A percentile compares a stretch with the other conserved stretches of the same genome.
These are phyloP conservation scores for Sinelater perroti DNA, from an alignment of 2,888 invertebrate species.

Conservation along the genomic window DNA sequence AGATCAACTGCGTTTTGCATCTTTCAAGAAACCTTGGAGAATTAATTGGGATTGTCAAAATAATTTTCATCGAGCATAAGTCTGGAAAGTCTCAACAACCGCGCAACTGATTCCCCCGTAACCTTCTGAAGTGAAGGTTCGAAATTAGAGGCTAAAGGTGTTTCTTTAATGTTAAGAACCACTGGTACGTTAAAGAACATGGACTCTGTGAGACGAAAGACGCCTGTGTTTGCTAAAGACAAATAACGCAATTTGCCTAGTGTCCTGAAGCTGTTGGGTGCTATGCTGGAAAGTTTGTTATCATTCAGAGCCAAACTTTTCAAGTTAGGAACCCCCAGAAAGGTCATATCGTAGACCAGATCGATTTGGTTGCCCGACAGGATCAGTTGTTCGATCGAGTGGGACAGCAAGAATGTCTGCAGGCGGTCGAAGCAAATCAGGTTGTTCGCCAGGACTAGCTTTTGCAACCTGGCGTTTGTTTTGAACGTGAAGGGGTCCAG, in stretches of 20 bases:
- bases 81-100: conserved; percentile 38
- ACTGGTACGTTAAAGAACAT: conserved; percentile 56
- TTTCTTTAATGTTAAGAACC: conserved; percentile 54
- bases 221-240: conserved; percentile 55
- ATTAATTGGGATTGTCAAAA: conserved; percentile 1
- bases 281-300: conserved; percentile 51
- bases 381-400: conserved; percentile 53
- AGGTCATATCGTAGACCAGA: conserved; percentile 55
- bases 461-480: conserved; percentile 50
- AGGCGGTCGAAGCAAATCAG: conserved; percentile 50
- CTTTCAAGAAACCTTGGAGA: too few relatives aligned
- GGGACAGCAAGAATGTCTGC: conserved; percentile 52
- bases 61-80: conserved; percentile 19
- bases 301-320: conserved; percentile 53
- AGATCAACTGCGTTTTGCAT: too few relatives aligned
- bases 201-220: conserved; percentile 51
- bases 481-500: conserved; percentile 54
- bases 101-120: conserved; percentile 50
- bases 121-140: conserved; percentile 55
- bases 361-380: conserved; percentile 54
- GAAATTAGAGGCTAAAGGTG: conserved; percentile 54
- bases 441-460: conserved; percentile 54
- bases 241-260: conserved; percentile 54
- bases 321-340: conserved; percentile 54
- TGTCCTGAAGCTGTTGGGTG: conserved; percentile 52